Percentiles rank a stretch among this genome's conserved stretches.
phyloP scores from a whole-genome alignment of 2,888 invertebrate species.

The Drosophila stalkeri region DNA sequence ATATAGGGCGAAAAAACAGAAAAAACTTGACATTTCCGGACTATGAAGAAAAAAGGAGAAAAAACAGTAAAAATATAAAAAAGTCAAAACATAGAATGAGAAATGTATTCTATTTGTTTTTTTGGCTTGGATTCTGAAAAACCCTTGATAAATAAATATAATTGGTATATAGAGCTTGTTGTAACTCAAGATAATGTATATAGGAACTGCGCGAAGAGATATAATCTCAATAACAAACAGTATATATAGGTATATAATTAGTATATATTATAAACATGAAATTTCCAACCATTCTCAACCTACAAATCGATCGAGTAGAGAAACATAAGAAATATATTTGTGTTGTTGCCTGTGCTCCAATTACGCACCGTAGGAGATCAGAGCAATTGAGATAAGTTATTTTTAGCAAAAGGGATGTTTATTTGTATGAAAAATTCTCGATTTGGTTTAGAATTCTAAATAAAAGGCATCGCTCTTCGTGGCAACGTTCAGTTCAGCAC shows the following conservation, averaged over 20 bases:
- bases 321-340: neutral
- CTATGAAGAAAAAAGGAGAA: conserved; percentile 2
- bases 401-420: conserved; percentile 8
- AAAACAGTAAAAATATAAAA: neutral
- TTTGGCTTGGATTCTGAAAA: neutral
- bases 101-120: neutral
- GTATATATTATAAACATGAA: neutral
- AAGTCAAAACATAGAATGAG: neutral
- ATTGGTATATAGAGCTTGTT: neutral
- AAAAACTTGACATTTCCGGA: conserved; percentile 24
- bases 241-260: neutral
- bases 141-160: neutral
- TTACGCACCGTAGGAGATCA: neutral
- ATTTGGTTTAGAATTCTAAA: neutral
- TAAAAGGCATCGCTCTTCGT: neutral
- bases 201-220: neutral
- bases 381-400: neutral
- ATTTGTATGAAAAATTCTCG: neutral
- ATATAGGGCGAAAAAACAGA: neutral
- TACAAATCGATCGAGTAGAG: neutral
- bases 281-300: neutral
- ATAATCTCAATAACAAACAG: neutral
- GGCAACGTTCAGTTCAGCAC: neutral
- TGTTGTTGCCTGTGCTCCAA: neutral
- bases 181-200: neutral